phyloP scores from a whole-genome alignment of 2,113 vertebrate genomes.

The Etheostoma spectabile region DNA sequence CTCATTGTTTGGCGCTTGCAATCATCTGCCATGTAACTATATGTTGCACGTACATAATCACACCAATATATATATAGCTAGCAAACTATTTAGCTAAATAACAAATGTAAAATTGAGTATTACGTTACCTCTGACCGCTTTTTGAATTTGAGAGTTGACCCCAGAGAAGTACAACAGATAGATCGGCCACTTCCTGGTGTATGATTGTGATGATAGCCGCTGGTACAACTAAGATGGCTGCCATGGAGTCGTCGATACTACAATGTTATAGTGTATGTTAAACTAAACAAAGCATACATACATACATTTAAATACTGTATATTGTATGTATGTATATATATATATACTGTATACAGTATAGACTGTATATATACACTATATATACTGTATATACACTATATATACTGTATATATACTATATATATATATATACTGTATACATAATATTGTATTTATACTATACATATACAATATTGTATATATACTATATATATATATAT shows the following conservation, averaged over 20 bases:
- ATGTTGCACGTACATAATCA: accelerated
- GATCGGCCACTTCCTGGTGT: slow-evolving; percentile 65
- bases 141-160: slow-evolving; percentile 77
- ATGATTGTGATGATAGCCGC: slow-evolving; percentile 9
- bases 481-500: no score
- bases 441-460: no score
- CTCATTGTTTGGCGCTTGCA: no score
- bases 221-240: slow-evolving; percentile 74
- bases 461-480: no score
- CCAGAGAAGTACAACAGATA: slow-evolving; percentile 58
- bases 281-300: background rate
- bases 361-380: no score
- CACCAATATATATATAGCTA: background rate
- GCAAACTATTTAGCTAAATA: background rate
- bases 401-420: no score
- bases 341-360: no score
- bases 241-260: background rate
- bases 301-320: no score
- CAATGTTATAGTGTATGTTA: background rate
- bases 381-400: no score
- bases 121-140: slow-evolving; percentile 69
- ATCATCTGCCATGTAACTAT: background rate
- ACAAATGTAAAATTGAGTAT: background rate
- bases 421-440: no score
- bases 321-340: no score